Base-by-base conservation (phyloP, 2,113 vertebrate genomes). In the Macrotus californicus region DNA sequence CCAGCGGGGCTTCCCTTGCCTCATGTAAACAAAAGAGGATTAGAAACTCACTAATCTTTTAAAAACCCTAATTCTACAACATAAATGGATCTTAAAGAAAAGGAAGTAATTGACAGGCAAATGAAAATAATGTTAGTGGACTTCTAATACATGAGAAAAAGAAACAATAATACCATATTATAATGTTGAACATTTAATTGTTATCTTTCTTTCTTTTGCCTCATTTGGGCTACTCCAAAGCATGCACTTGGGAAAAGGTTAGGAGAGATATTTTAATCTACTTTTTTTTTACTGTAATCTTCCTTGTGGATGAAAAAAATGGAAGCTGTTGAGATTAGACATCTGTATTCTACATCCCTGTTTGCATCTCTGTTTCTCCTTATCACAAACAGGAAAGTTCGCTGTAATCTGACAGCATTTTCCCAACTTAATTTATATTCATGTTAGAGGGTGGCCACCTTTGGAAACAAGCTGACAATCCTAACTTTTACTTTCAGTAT, bases 401-500 rank as follows among this genome's bases (percentile, higher is more conserved):
- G 67, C n/a, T 89, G 8, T 94, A 81, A 95, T 36, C 52, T 86
- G 24, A 91, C 31, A 69, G 15, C n/a, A 64, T 89, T 89, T 94
- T 86, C 54, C 73, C 41, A 94, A 72, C 8, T 85, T 92, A 56
- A 15, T 87, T 90, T 91, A 46, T 85, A 81, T 87, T 93, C 54
- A 24, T 39, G 34, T 94, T 79, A 94, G 29, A 3, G 4, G 1
- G 75, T n/a, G 81, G 10, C 31, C 31, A 75, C 31, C 66, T 94
- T 95, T 77, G 31, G 43, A 24, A 31, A 26, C 79, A 96, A 93
- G 43, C 18, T 41, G 50, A 31, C 34, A 84, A 24, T 31, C 43
- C 50, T 93, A 75, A 92, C n/a, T 94, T 96, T 36, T 46, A 18
- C 86, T 64, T 43, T 50, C 79, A 36, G 3, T 56, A 94, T 96